Percentiles rank a stretch among this genome's conserved stretches.
These are phyloP conservation scores for Heliconius nattereri DNA, from an alignment of 1,140 invertebrate species.

Conservation along the genomic window DNA sequence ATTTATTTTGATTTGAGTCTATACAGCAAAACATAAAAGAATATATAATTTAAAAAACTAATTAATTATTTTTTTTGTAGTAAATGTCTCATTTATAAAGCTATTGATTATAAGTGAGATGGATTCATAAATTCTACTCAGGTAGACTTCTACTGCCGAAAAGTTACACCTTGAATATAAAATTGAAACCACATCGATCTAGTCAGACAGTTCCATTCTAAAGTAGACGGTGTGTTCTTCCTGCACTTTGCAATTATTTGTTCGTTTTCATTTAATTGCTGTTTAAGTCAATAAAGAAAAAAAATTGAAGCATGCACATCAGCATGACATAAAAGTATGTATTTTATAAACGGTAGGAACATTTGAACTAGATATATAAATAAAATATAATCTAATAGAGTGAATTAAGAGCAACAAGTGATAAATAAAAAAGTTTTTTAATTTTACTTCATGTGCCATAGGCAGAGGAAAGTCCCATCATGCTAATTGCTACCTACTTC, in stretches of 20 bases:
- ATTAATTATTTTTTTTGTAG: background rate
- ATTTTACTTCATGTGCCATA: too few species aligned
- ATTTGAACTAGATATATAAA: too few species aligned
- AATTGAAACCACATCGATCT: background rate
- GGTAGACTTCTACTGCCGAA: conserved; percentile 1
- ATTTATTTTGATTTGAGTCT: background rate
- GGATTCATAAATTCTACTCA: conserved; percentile 19
- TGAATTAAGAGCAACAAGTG: too few species aligned
- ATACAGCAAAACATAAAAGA: background rate
- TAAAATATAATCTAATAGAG: too few species aligned
- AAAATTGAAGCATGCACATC: too few species aligned
- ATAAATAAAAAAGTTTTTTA: too few species aligned
- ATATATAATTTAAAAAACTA: background rate
- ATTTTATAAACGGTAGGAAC: too few species aligned
- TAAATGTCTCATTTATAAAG: background rate
- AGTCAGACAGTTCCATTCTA: background rate
- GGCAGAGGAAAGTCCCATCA: background rate
- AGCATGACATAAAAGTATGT: too few species aligned
- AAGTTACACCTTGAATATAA: background rate
- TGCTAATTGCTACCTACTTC: background rate
- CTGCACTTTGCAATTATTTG: background rate
- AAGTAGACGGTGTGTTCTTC: background rate
- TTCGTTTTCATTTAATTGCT: too few species aligned
- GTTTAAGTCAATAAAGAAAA: too few species aligned
- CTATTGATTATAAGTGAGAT: conserved; percentile 19